Evolutionary conservation across 2,113 vertebrate species (phyloP), one percentile per base, ranked within the genome.

Genomic region (Etheostoma cragini): DNA sequence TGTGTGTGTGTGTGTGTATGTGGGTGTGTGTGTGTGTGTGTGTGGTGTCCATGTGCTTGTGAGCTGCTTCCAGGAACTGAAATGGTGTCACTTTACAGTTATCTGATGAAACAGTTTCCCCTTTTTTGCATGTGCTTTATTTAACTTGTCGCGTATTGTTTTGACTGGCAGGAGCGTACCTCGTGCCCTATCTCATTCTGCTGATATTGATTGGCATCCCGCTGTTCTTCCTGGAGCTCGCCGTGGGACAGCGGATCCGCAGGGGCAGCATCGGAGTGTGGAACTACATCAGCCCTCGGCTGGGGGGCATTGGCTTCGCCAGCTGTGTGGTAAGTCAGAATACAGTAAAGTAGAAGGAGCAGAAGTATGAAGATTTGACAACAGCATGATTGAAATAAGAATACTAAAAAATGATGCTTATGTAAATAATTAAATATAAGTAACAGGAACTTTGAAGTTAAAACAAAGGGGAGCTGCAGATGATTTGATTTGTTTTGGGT

Each of bases 211-310:
- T 99, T 83, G 98, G 98, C 57, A 98, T 99, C 92, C 98, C 98
- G 4, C 96, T 99, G 54, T 99, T 99, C 92, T 99, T 98, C 92
- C 90, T 99, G 97, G 98, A 99, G 92, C 97, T 99, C 72, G 95
- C 98, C 0, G 97, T 98, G 17, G 98, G 98, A 10, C 98, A 99
- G 90, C 95, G 97, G 80, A 98, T 99, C 85, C 96, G 98, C 17
- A 91, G 96, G 79, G 98, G 98, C 76, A 99, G 98, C 92, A 99
- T 99, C 77, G 98, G 98, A 12, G 97, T 99, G 17, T 99, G 98
- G 98, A 99, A 98, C 96, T 99, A 98, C 62, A 97, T 99, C 94
- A 98, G 97, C 90, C 98, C 98, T 56, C 97, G 96, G 46, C 95
- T 99, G 87, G 97, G 98, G 66, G 98, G 98, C 85, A 97, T 99